A percentile compares a stretch with the other conserved stretches of the same genome.
phyloP scores from a whole-genome alignment of 2,113 vertebrate species.

The Ictalurus furcatus region DNA sequence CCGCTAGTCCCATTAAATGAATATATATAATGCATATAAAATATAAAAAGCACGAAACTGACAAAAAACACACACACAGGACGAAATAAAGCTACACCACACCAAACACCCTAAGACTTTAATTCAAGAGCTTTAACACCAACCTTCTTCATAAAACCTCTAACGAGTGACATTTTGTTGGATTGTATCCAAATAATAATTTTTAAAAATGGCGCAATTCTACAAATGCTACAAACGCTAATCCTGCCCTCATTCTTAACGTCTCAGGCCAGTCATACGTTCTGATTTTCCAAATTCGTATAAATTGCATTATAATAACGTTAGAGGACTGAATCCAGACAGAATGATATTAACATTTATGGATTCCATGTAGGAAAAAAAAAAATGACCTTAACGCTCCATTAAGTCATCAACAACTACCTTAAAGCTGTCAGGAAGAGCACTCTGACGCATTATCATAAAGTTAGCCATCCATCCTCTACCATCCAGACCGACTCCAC shows the following conservation, averaged over 20 bases:
- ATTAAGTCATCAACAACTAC: constrained; percentile 31
- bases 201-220: neutral
- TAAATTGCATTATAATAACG: neutral
- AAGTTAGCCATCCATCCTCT: constrained; percentile 27
- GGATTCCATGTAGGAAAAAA: constrained; percentile 1
- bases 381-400: constrained; percentile 25
- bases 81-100: neutral
- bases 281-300: neutral
- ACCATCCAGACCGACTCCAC: neutral
- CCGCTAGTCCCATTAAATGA: neutral
- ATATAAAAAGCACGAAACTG: neutral
- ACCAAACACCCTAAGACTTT: neutral
- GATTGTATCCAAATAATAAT: neutral
- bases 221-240: neutral
- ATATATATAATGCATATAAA: neutral
- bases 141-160: neutral
- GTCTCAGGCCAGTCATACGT: neutral
- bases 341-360: constrained; percentile 19
- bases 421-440: constrained; percentile 25
- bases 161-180: neutral
- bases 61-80: neutral
- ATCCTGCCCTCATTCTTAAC: neutral
- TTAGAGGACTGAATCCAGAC: neutral
- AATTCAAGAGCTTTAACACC: neutral
- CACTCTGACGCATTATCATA: constrained; percentile 9